Base-by-base conservation (phyloP, 2,888 invertebrate species). In the Epinotia demarniana region DNA sequence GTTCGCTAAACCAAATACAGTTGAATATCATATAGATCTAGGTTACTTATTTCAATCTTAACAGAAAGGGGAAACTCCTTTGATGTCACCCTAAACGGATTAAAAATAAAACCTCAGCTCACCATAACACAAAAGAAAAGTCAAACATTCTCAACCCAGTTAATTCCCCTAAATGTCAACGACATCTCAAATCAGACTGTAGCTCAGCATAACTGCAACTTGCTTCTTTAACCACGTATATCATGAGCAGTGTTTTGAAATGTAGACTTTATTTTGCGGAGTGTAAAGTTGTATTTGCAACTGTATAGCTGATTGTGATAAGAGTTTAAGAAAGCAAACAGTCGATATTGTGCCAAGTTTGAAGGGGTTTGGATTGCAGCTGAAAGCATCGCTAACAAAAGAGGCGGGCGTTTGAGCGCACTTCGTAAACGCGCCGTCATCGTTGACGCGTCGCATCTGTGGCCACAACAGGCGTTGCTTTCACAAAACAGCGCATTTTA, bases 311-410 rank as follows among this genome's bases (percentile, higher is more conserved):
- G 80, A 81, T 80, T 81, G 43, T 58, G 58, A 68, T 69, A 60
- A 69, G 69, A 69, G 69, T 23, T 46, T 60, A 69, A 46, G 58
- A 69, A 58, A 69, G 58, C 69, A 69, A 69, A 69, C 69, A 69
- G 43, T 60, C 58, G 69, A 81, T 79, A 81, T 79, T 85, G 81
- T 82, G 81, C 81, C 81, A 83, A 86, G 83, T 89, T 87, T 86
- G 81, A 82, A 87, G 86, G 84, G 85, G 80, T 73, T 76, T 78
- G 83, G 83, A 85, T 83, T 80, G 81, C 81, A 81, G 79, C 77
- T 84, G 84, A 87, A 86, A 87, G 84, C 86, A 80, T 80, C 81
- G 80, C 77, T 79, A 83, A 91, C 91, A 91, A 91, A 90, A 86
- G 87, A 82, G 77, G 73, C 78, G 79, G 82, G 83, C 84, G 86